Conservation (phyloP, 2,888 invertebrate genomes). For the Dicycla oo region DNA sequence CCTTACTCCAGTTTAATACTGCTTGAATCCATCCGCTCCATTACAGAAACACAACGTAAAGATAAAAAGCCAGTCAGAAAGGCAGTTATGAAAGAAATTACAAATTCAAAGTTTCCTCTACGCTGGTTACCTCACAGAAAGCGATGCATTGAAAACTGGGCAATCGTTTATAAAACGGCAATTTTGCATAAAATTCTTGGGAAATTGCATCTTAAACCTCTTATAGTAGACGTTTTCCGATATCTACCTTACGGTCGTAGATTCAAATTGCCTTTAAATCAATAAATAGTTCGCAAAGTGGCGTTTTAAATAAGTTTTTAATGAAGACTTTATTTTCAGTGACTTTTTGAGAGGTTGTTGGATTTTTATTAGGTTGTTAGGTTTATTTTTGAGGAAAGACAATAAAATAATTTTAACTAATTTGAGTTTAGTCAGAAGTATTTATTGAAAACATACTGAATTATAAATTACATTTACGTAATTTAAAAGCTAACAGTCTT, state of each 20-base stretch:
- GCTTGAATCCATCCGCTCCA: neutral
- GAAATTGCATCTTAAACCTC: conserved; percentile 72
- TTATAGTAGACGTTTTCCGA: conserved; percentile 70
- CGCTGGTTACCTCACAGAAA: conserved; percentile 55
- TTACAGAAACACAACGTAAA: conserved; percentile 23
- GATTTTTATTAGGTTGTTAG: neutral
- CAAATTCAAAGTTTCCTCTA: conserved; percentile 51
- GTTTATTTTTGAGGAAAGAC: neutral
- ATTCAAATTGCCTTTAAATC: conserved; percentile 65
- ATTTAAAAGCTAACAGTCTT: too few relatives aligned
- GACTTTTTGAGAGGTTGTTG: neutral
- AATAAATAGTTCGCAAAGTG: conserved; percentile 45
- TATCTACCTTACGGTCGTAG: conserved; percentile 65
- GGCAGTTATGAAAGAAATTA: conserved; percentile 46
- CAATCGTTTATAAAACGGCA: conserved; percentile 75
- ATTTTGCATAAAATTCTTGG: conserved; percentile 74
- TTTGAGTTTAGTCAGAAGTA: neutral
- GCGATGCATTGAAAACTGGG: conserved; percentile 64
- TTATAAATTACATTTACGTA: too few relatives aligned
- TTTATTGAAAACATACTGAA: too few relatives aligned
- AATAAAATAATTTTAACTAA: neutral
- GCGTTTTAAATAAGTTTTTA: conserved; percentile 52
- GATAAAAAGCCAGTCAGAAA: conserved; percentile 24
- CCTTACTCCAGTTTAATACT: neutral
- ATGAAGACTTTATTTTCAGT: conserved; percentile 8